Conservation (phyloP, 2,888 invertebrate species). For the Tetranychus truncatus region DNA sequence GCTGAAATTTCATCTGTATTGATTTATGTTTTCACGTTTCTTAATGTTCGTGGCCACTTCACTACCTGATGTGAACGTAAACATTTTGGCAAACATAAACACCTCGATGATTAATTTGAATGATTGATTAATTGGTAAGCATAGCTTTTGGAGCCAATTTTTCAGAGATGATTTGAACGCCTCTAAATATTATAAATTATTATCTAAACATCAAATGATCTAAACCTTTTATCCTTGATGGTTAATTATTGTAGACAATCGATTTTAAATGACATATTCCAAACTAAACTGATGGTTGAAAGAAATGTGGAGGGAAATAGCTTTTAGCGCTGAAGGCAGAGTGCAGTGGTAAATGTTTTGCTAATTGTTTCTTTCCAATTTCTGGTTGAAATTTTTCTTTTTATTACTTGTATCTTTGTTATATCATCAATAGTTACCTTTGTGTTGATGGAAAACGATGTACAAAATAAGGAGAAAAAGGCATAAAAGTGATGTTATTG, state of each 20-base stretch:
- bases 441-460: neutral
- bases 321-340: neutral
- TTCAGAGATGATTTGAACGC: no score
- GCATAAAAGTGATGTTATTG: slow-evolving; percentile 3
- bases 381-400: neutral
- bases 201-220: neutral
- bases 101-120: no score
- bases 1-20: no score
- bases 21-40: no score
- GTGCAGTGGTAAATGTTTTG: no score
- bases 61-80: no score
- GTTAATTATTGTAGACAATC: neutral
- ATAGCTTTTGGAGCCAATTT: no score
- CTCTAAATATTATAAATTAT: no score
- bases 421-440: slow-evolving; percentile 6
- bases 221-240: neutral
- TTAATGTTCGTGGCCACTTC: no score
- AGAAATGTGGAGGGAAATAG: neutral
- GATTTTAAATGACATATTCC: neutral
- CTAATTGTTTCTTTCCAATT: no score
- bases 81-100: no score
- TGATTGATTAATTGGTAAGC: no score
- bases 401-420: neutral
- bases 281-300: neutral
- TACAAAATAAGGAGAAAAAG: slow-evolving; percentile 3